Evolutionary conservation across 2,888 invertebrate species (phyloP).

Genomic region (Melanostoma mellinum): DNA sequence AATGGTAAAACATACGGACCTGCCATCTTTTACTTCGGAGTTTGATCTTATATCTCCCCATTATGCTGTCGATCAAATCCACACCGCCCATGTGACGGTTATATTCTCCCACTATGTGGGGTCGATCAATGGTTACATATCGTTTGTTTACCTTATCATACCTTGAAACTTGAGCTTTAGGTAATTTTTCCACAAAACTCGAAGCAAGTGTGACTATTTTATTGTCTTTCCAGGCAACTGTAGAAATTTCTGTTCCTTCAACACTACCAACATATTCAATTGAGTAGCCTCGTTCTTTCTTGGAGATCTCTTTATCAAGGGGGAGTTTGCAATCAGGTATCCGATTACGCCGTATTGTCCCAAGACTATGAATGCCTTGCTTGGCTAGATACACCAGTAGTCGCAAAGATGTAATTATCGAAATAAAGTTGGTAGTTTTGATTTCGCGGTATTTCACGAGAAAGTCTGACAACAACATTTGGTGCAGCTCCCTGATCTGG

Average conservation of each 20-base stretch:
- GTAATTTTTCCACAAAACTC: conserved; percentile 75
- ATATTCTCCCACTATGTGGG: conserved; percentile 70
- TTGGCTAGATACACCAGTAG: conserved; percentile 74
- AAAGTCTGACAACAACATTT: conserved; percentile 64
- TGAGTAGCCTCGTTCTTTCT: conserved; percentile 26
- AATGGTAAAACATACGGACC: conserved; percentile 76
- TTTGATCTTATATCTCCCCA: conserved; percentile 72
- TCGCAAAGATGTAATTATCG: conserved; percentile 45
- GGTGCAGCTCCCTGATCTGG: conserved; percentile 52
- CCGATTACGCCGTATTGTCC: conserved; percentile 75
- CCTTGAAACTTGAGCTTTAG: conserved; percentile 73
- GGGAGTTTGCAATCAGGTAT: conserved; percentile 74
- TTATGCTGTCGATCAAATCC: conserved; percentile 75
- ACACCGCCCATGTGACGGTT: conserved; percentile 59
- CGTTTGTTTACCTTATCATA: conserved; percentile 72
- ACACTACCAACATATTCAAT: conserved; percentile 73
- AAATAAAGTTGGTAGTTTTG: conserved; percentile 49
- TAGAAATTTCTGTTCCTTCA: conserved; percentile 72
- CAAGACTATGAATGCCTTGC: conserved; percentile 73
- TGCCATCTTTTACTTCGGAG: conserved; percentile 75
- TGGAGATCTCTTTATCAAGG: conserved; percentile 72
- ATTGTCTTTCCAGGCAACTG: conserved; percentile 78
- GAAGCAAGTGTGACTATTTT: conserved; percentile 77
- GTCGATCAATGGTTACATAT: conserved; percentile 75
- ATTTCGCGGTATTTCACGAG: conserved; percentile 47